phyloP scores from a whole-genome alignment of 2,888 invertebrate genomes.

The Tipula lateralis region DNA sequence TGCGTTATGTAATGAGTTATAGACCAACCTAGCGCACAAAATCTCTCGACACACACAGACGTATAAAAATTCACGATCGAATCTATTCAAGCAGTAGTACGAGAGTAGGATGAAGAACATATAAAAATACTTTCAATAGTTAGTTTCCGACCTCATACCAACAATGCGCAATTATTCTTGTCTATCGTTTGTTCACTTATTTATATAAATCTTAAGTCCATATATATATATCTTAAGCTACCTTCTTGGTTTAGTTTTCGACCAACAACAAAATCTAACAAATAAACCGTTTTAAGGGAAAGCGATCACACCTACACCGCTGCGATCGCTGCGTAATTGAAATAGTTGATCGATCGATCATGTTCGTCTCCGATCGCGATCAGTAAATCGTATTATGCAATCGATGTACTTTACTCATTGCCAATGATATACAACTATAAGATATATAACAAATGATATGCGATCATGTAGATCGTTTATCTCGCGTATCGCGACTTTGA shows the following conservation, averaged over 20 bases:
- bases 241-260: background rate
- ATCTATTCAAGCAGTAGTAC: background rate
- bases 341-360: background rate
- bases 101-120: background rate
- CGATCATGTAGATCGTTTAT: background rate
- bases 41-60: background rate
- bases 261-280: background rate
- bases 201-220: background rate
- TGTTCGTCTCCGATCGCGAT: background rate
- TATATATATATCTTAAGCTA: background rate
- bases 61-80: background rate
- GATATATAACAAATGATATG: background rate
- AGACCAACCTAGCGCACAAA: background rate
- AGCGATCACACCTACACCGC: conserved; percentile 14
- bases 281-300: conserved; percentile 25
- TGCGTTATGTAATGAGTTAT: background rate
- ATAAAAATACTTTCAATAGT: conserved; percentile 1
- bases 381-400: background rate
- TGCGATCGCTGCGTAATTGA: background rate
- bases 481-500: background rate
- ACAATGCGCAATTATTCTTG: background rate
- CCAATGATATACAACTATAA: background rate
- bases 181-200: background rate
- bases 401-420: background rate
- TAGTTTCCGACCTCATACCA: background rate